Evolutionary conservation across 2,888 invertebrate species (phyloP).

Genomic region (Cataglyphis cursor): DNA sequence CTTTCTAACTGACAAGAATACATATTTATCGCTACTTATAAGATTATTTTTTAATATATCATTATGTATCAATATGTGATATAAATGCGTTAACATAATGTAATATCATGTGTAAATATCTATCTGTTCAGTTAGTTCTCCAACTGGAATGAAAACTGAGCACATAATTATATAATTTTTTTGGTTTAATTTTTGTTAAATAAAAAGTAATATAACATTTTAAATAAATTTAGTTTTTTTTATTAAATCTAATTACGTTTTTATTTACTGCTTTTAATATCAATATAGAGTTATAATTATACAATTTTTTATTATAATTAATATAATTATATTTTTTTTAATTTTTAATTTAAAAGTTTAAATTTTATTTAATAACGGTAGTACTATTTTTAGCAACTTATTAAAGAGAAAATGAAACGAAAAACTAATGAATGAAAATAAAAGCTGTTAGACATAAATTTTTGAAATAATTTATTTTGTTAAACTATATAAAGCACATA

Average conservation of each 20-base stretch:
- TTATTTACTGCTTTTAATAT: neutral
- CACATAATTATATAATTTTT: neutral
- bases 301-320: neutral
- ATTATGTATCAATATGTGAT: neutral
- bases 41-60: neutral
- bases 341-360: neutral
- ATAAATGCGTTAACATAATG: neutral
- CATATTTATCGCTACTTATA: neutral
- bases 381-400: neutral
- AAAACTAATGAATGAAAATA: slow-evolving; percentile 2
- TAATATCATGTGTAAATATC: neutral
- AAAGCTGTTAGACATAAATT: slow-evolving; percentile 46
- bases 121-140: neutral
- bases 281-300: neutral
- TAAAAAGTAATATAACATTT: neutral
- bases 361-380: neutral
- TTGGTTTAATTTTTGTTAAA: neutral
- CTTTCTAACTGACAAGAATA: neutral
- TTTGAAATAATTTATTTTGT: slow-evolving; percentile 81
- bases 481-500: slow-evolving; percentile 84
- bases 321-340: neutral
- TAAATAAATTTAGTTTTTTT: neutral
- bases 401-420: too few species aligned
- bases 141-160: neutral
- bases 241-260: neutral